These are phyloP conservation scores for Philhelius pedissequus DNA, from an alignment of 2,888 invertebrate species.

Conservation along the genomic window DNA sequence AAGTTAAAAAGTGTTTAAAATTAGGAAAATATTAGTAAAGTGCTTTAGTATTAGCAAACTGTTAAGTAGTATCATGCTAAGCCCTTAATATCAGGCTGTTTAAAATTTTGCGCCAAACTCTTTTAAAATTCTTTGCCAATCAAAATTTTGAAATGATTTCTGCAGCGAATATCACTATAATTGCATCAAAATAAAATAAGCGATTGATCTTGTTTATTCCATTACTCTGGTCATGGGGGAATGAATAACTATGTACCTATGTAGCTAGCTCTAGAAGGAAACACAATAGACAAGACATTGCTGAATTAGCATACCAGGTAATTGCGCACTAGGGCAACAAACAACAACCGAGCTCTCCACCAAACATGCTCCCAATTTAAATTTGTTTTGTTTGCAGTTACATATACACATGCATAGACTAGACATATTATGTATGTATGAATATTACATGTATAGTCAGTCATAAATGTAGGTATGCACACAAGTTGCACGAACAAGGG, in stretches of 20 bases:
- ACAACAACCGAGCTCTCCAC: slow-evolving; percentile 15
- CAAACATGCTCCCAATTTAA: slow-evolving; percentile 49
- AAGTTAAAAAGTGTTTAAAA: too few relatives aligned
- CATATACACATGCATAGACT: slow-evolving; percentile 11
- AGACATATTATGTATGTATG: not conserved
- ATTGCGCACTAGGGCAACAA: slow-evolving; percentile 37
- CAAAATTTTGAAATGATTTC: not conserved
- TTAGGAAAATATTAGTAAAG: too few relatives aligned
- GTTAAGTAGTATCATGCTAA: too few relatives aligned
- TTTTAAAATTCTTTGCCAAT: too few relatives aligned
- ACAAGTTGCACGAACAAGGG: slow-evolving; percentile 59
- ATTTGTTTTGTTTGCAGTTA: slow-evolving; percentile 7
- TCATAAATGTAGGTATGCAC: too few relatives aligned
- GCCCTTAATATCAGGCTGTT: too few relatives aligned
- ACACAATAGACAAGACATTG: slow-evolving; percentile 24
- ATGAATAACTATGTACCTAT: too few relatives aligned
- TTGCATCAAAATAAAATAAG: slow-evolving; percentile 24
- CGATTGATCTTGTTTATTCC: not conserved
- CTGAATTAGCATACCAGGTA: slow-evolving; percentile 64
- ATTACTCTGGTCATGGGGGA: not conserved
- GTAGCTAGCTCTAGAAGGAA: not conserved
- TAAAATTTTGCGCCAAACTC: too few relatives aligned
- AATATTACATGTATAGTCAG: too few relatives aligned
- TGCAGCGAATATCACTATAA: not conserved
- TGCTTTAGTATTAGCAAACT: too few relatives aligned